A percentile compares a stretch with the other conserved stretches of the same genome.
Evolutionary conservation across 2,113 vertebrate genomes (phyloP).

Genomic region (Esox niger): DNA sequence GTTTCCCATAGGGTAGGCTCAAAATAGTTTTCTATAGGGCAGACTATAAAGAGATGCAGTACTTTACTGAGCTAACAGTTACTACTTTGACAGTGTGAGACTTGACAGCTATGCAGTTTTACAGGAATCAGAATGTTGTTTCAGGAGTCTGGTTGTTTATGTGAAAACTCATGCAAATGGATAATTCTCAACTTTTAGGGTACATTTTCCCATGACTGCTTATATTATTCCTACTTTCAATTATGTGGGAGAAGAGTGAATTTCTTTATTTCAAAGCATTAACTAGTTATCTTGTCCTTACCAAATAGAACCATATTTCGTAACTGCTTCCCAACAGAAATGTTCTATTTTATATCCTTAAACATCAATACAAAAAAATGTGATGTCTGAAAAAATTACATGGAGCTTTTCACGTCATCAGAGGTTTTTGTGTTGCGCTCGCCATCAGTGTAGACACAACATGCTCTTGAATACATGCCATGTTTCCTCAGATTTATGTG

Average conservation of each 20-base stretch:
- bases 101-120: constrained; percentile 47
- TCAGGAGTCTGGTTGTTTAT: constrained; percentile 65
- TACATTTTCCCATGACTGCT: constrained; percentile 31
- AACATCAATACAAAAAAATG: no score
- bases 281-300: not conserved
- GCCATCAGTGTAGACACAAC: no score
- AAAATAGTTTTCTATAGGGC: constrained; percentile 2
- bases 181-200: constrained; percentile 58
- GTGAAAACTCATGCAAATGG: constrained; percentile 53
- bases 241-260: constrained; percentile 1
- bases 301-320: not conserved
- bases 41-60: constrained; percentile 18
- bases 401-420: no score
- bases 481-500: no score
- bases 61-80: constrained; percentile 45
- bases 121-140: constrained; percentile 63
- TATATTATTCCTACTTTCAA: constrained; percentile 21
- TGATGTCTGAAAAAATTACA: no score
- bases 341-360: no score
- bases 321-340: no score
- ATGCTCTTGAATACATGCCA: no score
- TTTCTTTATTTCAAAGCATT: not conserved
- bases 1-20: not conserved
- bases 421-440: no score
- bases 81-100: constrained; percentile 64